Conservation (phyloP, 2,113 vertebrate species). For the Gymnocephalus cernua region DNA sequence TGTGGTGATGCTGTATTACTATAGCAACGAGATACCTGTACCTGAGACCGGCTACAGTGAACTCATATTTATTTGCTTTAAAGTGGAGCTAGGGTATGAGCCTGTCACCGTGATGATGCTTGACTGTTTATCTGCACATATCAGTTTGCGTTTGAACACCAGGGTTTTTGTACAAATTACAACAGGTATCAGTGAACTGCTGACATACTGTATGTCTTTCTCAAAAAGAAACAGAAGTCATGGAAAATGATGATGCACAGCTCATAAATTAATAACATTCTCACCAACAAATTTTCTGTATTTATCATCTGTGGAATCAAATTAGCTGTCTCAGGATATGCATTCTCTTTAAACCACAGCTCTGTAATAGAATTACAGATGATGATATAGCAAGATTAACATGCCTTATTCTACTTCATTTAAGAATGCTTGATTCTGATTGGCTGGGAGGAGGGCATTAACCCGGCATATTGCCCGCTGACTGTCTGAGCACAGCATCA, state of each 20-base stretch:
- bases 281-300: conserved; percentile 4
- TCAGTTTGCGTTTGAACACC: conserved; percentile 14
- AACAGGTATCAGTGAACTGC: background rate
- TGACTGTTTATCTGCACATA: background rate
- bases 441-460: too few species aligned
- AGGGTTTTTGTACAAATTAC: background rate
- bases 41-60: conserved; percentile 12
- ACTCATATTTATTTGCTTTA: conserved; percentile 23
- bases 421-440: too few species aligned
- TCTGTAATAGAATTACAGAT: conserved; percentile 31
- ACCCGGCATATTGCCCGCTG: too few species aligned
- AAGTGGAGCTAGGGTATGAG: background rate
- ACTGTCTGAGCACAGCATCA: too few species aligned
- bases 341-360: conserved; percentile 26
- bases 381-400: background rate
- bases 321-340: conserved; percentile 11
- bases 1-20: conserved; percentile 41
- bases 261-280: conserved; percentile 26
- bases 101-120: background rate
- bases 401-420: too few species aligned
- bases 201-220: background rate
- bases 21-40: conserved; percentile 57
- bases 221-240: conserved; percentile 3
- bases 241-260: background rate
- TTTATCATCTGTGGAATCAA: conserved; percentile 30